Base-by-base conservation (phyloP, 2,797 vertebrate genomes). In the Taeniopygia guttata region DNA sequence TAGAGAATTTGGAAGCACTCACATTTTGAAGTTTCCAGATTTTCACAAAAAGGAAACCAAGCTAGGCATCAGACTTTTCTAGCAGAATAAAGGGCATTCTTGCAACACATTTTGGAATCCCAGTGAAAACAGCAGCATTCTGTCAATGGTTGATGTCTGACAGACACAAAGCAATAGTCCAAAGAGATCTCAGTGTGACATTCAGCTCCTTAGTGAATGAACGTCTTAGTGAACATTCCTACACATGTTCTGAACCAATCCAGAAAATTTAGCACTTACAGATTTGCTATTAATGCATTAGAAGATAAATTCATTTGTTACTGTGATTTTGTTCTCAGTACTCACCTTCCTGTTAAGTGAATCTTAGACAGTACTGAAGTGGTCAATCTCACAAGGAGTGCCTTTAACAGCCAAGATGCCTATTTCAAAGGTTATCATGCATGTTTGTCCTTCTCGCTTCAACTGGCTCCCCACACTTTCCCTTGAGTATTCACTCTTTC, bases 221-320 rank as follows among this genome's bases (percentile, higher is more conserved):
- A 60, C 26, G 26, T 29, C 36, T 20, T 20, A 29, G 12, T 20
- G 13, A 40, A 60, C 0, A 2, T 20, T 40, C 14, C 22, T 42
- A 51, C 18, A 59, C 0, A 0, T 1, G 5, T 8, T 45, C 66
- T 60, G 29, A 88, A 74, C 2, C 13, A 82, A 60, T 3, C 5
- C 7, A 46, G 27, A 62, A 59, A 76, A 67, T 2, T 1, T 0
- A 74, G 56, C 6, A 60, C 15, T 67, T 56, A 69, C 5, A 52
- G 10, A 73, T 38, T 54, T 45, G 3, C 40, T 84, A 49, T 6
- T 51, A 73, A 66, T 22, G 29, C 30, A 80, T 52, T 26, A 66
- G 9, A 82, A 73, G 34, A 68, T 5, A n/a, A 52, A 40, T 32
- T 29, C 16, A 67, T 55, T 66, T 67, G 15, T n/a, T 58, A 30